Evolutionary conservation across 2,113 vertebrate genomes (phyloP).

Genomic region (Xenopus laevis): DNA sequence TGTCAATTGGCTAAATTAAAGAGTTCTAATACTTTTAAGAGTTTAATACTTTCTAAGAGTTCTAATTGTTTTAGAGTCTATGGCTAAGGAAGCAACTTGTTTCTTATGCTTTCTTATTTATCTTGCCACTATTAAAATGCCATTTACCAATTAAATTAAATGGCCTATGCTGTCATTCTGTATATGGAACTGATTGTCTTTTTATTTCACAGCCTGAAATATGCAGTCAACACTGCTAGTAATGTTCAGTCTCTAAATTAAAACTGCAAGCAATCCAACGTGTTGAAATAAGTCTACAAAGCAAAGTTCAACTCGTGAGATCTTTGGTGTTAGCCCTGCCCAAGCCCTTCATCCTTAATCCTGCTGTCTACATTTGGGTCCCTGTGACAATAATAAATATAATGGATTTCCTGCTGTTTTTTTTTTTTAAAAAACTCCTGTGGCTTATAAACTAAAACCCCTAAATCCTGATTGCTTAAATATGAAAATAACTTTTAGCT

Average conservation of each 20-base stretch:
- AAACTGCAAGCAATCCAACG: neutral
- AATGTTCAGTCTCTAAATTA: neutral
- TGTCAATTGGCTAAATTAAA: too few relatives aligned
- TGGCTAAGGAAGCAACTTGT: too few relatives aligned
- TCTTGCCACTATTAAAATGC: too few relatives aligned
- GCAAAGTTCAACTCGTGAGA: neutral
- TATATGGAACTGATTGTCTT: too few relatives aligned
- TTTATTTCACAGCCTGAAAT: too few relatives aligned
- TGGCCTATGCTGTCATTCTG: too few relatives aligned
- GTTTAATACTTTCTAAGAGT: too few relatives aligned
- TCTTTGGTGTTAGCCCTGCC: neutral
- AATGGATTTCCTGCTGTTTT: neutral
- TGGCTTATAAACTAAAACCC: constrained; percentile 11
- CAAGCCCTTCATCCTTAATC: neutral
- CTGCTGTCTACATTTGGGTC: neutral
- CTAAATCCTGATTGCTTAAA: constrained; percentile 22
- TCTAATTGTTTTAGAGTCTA: too few relatives aligned
- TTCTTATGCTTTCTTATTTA: too few relatives aligned
- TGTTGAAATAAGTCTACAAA: neutral
- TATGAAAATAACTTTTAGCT: constrained; percentile 20
- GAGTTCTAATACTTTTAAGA: too few relatives aligned
- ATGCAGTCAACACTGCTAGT: too few relatives aligned
- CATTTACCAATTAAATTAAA: too few relatives aligned
- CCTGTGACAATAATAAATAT: constrained; percentile 11
- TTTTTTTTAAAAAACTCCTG: constrained; percentile 2